Evolutionary conservation across 2,113 vertebrate species (phyloP).

Genomic region (Toxotes chatareus): DNA sequence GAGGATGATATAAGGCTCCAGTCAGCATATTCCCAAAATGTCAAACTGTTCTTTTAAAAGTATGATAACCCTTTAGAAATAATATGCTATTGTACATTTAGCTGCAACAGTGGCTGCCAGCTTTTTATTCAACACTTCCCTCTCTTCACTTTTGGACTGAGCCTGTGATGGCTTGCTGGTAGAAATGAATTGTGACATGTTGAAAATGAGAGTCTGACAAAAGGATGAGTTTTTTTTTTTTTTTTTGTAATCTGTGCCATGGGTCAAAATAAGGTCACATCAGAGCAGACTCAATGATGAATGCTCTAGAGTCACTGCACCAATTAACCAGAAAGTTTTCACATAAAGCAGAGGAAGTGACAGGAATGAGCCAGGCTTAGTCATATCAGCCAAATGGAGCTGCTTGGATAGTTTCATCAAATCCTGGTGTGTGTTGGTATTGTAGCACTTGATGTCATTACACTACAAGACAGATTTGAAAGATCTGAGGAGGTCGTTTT

Average conservation of each 20-base stretch:
- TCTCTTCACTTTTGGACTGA: not conserved
- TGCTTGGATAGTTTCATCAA: conserved; percentile 32
- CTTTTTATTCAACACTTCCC: not conserved
- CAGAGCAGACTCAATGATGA: conserved; percentile 35
- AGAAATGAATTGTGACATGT: conserved; percentile 32
- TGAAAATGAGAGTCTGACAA: conserved; percentile 32
- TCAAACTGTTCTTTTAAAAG: not conserved
- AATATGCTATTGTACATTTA: not conserved
- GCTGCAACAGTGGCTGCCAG: not conserved
- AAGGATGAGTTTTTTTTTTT: conserved; percentile 27
- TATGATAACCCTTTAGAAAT: no score
- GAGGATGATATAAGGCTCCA: not conserved
- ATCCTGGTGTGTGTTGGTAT: conserved; percentile 24
- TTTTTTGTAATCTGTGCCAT: conserved; percentile 21
- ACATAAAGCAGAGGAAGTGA: conserved; percentile 57
- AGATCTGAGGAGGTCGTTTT: conserved; percentile 62
- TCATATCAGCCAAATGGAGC: conserved; percentile 1
- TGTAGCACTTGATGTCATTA: conserved; percentile 36
- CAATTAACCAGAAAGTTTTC: conserved; percentile 55
- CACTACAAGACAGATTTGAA: conserved; percentile 44
- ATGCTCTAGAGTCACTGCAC: conserved; percentile 12
- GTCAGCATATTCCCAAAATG: not conserved
- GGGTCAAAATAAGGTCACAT: conserved; percentile 53
- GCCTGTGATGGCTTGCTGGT: not conserved
- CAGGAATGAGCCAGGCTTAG: conserved; percentile 39